Evolutionary conservation across 2,888 invertebrate species (phyloP).

Genomic region (Drosophila fungiperda): DNA sequence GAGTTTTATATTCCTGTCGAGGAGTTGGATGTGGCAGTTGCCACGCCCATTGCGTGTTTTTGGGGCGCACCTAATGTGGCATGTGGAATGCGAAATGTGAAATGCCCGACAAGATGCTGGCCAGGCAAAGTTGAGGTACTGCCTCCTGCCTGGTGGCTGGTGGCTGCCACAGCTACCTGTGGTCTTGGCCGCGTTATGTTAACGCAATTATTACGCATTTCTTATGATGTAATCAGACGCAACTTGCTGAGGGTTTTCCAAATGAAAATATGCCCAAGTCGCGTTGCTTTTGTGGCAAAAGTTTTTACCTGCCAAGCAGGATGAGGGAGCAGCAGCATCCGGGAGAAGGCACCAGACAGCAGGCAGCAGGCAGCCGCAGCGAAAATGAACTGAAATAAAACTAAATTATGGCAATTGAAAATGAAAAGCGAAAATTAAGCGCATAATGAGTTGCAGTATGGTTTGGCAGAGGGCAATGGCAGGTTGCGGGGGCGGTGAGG

Average conservation of each 20-base stretch:
- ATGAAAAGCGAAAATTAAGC: slow-evolving; percentile 82
- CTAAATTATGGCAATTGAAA: slow-evolving; percentile 83
- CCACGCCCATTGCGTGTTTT: slow-evolving; percentile 56
- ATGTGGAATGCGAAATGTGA: slow-evolving; percentile 21
- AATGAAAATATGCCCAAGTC: slow-evolving; percentile 70
- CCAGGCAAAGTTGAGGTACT: slow-evolving; percentile 23
- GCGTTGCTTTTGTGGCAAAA: slow-evolving; percentile 56
- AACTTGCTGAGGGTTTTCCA: slow-evolving; percentile 57
- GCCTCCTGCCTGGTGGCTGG: slow-evolving; percentile 3
- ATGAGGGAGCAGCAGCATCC: background rate
- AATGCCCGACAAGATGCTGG: slow-evolving; percentile 27
- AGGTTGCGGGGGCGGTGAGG: background rate
- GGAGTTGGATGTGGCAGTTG: slow-evolving; percentile 13
- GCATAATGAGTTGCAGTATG: slow-evolving; percentile 68
- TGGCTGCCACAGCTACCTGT: background rate
- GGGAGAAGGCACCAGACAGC: background rate
- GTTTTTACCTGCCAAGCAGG: slow-evolving; percentile 42
- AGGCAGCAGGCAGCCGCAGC: slow-evolving; percentile 15
- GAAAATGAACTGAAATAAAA: slow-evolving; percentile 79
- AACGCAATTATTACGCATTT: slow-evolving; percentile 81
- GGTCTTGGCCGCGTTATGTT: slow-evolving; percentile 63
- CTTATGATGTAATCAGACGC: slow-evolving; percentile 82
- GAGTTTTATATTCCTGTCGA: slow-evolving; percentile 42
- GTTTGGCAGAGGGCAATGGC: background rate
- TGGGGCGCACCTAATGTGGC: slow-evolving; percentile 19